phyloP scores from a whole-genome alignment of 2,888 invertebrate species.

The Choristoneura rosaceana region DNA sequence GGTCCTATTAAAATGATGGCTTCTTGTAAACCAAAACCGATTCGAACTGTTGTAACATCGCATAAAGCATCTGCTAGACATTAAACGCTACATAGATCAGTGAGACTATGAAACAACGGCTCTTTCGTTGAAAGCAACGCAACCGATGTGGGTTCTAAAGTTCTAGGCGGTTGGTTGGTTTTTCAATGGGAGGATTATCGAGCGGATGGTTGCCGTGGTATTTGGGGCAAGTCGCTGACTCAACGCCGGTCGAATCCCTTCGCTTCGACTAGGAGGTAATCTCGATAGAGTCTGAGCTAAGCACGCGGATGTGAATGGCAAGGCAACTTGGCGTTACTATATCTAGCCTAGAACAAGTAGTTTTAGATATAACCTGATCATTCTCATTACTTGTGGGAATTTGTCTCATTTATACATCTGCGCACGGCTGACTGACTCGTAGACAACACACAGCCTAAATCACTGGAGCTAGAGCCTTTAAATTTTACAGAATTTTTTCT shows the following conservation, averaged over 20 bases:
- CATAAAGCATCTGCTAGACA: slow-evolving; percentile 72
- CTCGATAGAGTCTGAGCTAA: slow-evolving; percentile 48
- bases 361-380: background rate
- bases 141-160: slow-evolving; percentile 54
- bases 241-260: slow-evolving; percentile 80
- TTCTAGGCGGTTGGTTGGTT: slow-evolving; percentile 53
- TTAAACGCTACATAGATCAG: slow-evolving; percentile 63
- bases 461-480: too few species aligned
- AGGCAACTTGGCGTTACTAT: slow-evolving; percentile 28
- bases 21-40: slow-evolving; percentile 48
- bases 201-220: slow-evolving; percentile 78
- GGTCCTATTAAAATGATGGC: slow-evolving; percentile 34
- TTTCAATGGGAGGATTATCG: slow-evolving; percentile 55
- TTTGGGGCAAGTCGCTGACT: slow-evolving; percentile 83
- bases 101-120: slow-evolving; percentile 70
- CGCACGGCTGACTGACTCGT: background rate
- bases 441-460: too few species aligned
- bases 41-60: slow-evolving; percentile 55
- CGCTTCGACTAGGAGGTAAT: slow-evolving; percentile 67
- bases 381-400: background rate
- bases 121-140: slow-evolving; percentile 55
- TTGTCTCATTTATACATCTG: background rate
- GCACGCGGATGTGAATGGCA: slow-evolving; percentile 58
- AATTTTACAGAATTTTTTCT: too few species aligned
- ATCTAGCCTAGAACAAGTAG: slow-evolving; percentile 24